phyloP scores from a whole-genome alignment of 2,888 invertebrate species.

The Thymelicus lineola region DNA sequence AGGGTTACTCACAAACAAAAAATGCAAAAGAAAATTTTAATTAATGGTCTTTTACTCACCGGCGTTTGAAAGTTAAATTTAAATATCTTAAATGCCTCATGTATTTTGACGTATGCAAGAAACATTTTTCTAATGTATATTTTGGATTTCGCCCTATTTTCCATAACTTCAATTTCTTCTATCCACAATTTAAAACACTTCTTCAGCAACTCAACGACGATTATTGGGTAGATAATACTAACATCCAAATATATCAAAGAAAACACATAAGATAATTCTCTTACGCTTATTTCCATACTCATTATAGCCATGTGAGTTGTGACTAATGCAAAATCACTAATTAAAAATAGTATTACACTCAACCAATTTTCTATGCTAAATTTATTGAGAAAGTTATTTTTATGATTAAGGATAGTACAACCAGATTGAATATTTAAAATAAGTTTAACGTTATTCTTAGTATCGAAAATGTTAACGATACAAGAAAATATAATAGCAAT shows the following conservation, averaged over 20 bases:
- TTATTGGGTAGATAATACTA: not conserved
- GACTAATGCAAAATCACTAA: not conserved
- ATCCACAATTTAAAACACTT: conserved; percentile 6
- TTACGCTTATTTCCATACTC: not conserved
- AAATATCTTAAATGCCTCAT: conserved; percentile 8
- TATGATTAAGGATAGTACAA: not conserved
- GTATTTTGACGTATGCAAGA: not conserved
- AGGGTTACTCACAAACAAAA: not conserved
- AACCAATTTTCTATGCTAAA: not conserved
- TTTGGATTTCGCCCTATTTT: not conserved
- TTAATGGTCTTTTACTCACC: not conserved
- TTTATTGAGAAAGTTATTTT: not conserved
- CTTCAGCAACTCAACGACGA: not conserved
- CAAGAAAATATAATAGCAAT: not conserved
- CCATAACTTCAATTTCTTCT: not conserved
- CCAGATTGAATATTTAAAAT: not conserved
- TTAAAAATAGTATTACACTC: not conserved
- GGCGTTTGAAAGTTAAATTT: conserved; percentile 5
- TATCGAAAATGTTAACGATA: conserved; percentile 8
- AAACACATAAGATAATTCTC: not conserved
- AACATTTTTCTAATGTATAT: conserved; percentile 2
- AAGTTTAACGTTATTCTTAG: conserved; percentile 9
- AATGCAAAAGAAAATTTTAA: too few species aligned
- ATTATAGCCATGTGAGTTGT: not conserved
- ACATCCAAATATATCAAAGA: conserved; percentile 10